Evolutionary conservation across 2,888 invertebrate species (phyloP).

Genomic region (Netelia inedita): DNA sequence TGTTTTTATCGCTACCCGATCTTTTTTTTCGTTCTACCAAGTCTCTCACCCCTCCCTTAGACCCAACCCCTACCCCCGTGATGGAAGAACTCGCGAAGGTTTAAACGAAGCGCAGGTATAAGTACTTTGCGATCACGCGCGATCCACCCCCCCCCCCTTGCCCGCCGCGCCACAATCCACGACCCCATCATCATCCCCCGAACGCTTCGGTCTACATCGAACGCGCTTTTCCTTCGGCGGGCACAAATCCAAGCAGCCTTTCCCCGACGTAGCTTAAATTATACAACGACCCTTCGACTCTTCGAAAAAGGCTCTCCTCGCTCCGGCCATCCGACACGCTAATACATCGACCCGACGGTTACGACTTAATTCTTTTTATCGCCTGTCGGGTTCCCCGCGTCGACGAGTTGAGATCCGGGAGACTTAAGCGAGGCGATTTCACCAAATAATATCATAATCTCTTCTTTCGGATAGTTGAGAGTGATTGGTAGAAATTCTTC

Average conservation of each 20-base stretch:
- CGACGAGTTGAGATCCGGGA: conserved; percentile 23
- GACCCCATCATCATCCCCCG: neutral
- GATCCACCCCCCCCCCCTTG: neutral
- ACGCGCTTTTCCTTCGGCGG: conserved; percentile 10
- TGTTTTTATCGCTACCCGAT: conserved; percentile 57
- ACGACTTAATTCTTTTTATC: conserved; percentile 61
- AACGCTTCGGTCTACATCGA: neutral
- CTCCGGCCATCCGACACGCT: conserved; percentile 63
- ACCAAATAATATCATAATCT: conserved; percentile 21
- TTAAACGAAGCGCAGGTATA: conserved; percentile 29
- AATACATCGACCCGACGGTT: conserved; percentile 59
- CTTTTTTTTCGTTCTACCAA: conserved; percentile 13
- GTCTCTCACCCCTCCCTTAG: neutral
- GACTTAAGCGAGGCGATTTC: conserved; percentile 6
- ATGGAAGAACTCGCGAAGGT: conserved; percentile 27
- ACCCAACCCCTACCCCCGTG: neutral
- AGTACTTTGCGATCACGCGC: conserved; percentile 49
- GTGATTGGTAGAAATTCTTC: neutral
- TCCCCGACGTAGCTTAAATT: conserved; percentile 10
- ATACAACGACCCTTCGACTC: conserved; percentile 10
- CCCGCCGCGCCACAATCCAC: neutral
- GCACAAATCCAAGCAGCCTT: conserved; percentile 26
- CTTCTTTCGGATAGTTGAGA: conserved; percentile 22
- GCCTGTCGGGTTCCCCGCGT: conserved; percentile 11
- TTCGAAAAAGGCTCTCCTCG: conserved; percentile 10